A percentile compares a stretch with the other conserved stretches of the same genome.
phyloP scores from a whole-genome alignment of 2,888 invertebrate species.

The Monoplex corrugatus region DNA sequence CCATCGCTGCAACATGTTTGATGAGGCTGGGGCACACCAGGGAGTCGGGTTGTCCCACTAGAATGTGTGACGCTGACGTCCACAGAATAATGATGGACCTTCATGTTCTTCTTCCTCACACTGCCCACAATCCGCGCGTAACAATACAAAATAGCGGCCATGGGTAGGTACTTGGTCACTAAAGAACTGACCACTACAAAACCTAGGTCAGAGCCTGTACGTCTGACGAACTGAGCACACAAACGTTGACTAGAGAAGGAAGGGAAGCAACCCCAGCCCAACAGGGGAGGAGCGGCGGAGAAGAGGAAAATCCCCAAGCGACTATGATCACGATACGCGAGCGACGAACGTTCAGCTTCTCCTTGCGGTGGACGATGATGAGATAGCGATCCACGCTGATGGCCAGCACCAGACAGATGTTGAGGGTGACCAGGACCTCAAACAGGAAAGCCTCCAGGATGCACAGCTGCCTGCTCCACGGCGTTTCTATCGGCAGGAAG shows the following conservation, averaged over 20 bases:
- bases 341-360: constrained; percentile 65
- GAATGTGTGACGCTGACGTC: constrained; percentile 62
- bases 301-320: constrained; percentile 63
- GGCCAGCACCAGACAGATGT: constrained; percentile 66
- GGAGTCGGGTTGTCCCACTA: constrained; percentile 40
- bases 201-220: constrained; percentile 49
- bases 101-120: constrained; percentile 64
- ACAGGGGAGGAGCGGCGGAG: constrained; percentile 63
- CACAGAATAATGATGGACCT: constrained; percentile 66
- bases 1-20: too few species aligned
- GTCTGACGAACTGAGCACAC: constrained; percentile 53
- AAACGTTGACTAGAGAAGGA: constrained; percentile 54
- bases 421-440: constrained; percentile 66
- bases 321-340: constrained; percentile 63
- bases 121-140: constrained; percentile 68
- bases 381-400: constrained; percentile 75
- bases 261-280: constrained; percentile 61
- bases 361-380: constrained; percentile 71
- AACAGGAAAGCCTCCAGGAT: constrained; percentile 64
- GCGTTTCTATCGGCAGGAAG: constrained; percentile 44
- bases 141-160: constrained; percentile 65
- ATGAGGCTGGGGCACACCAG: neutral
- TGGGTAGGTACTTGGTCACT: constrained; percentile 70
- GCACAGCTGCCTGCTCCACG: constrained; percentile 61
- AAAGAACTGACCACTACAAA: constrained; percentile 61